Evolutionary conservation across 2,888 invertebrate species (phyloP), one percentile per base, ranked within the genome.

Genomic region (Oscheius myriophilus): DNA sequence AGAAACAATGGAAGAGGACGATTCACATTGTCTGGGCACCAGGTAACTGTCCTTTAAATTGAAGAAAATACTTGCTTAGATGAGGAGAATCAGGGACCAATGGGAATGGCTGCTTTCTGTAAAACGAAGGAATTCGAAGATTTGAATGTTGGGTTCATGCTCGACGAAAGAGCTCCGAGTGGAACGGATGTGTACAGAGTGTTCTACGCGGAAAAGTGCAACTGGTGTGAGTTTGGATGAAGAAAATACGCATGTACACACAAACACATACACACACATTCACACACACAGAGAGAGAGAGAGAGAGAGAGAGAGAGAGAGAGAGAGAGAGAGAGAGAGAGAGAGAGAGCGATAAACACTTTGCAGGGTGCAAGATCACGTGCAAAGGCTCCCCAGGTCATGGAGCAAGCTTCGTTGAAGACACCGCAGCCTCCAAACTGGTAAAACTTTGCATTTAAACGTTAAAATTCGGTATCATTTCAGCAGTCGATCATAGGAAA

Each of bases 301-400:
- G n/a, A n/a, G n/a, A n/a, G n/a, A n/a, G n/a, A n/a, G n/a, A n/a
- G n/a, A n/a, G n/a, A n/a, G n/a, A n/a, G n/a, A n/a, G n/a, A n/a
- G n/a, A n/a, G n/a, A n/a, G n/a, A n/a, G n/a, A n/a, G n/a, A n/a
- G n/a, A n/a, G n/a, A n/a, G n/a, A n/a, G n/a, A n/a, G n/a, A n/a
- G n/a, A n/a, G n/a, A n/a, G n/a, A n/a, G n/a, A n/a, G n/a, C n/a
- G n/a, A n/a, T n/a, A 43, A 4, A 51, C 18, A n/a, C 3, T 12
- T 16, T 62, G 33, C 82, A 93, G 93, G 93, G 89, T 88, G 93
- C 61, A 91, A 91, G 76, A 91, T 94, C 12, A 91, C 91, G 68
- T 92, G 92, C 76, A 89, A 90, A 42, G 95, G 95, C 18, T 91
- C 91, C 52, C 92, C 94, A 1, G 95, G 95, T 0, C 95, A 95